Conservation (phyloP, 1,140 invertebrate species). For the Bombus ignitus region DNA sequence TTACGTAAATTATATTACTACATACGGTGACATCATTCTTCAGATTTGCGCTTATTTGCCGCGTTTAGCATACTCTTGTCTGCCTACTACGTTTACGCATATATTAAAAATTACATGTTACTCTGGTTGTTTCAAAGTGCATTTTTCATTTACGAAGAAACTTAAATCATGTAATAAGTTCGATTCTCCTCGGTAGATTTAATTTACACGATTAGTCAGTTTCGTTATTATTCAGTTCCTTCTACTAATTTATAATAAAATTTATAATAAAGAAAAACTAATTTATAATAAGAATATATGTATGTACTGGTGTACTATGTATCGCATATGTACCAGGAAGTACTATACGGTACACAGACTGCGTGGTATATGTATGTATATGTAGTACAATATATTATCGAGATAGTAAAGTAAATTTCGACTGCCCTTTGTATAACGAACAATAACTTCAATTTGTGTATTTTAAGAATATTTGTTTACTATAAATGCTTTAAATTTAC, state of each 20-base stretch:
- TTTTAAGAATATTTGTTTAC: not conserved
- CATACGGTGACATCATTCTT: slow-evolving; percentile 23
- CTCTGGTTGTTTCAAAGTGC: slow-evolving; percentile 8
- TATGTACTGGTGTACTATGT: not conserved
- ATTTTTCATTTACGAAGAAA: not conserved
- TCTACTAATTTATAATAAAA: not conserved
- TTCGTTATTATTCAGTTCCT: not conserved
- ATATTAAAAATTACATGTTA: not conserved
- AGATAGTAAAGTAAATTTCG: not conserved
- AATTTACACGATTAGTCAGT: not conserved
- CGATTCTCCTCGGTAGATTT: not conserved
- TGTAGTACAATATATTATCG: too few relatives aligned
- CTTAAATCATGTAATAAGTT: not conserved
- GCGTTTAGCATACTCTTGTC: not conserved
- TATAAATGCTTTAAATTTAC: not conserved
- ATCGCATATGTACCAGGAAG: too few relatives aligned
- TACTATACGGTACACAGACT: too few relatives aligned
- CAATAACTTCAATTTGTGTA: not conserved
- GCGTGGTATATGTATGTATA: too few relatives aligned
- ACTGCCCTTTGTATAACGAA: not conserved
- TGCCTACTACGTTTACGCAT: not conserved
- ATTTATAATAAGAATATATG: not conserved
- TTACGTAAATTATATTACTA: slow-evolving; percentile 19
- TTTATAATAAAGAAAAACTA: not conserved
- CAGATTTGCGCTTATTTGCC: slow-evolving; percentile 36